A percentile compares a stretch with the other conserved stretches of the same genome.
Conservation (phyloP, 92 coral and sea anemone species). For the Isaurus tuberculatus region DNA sequence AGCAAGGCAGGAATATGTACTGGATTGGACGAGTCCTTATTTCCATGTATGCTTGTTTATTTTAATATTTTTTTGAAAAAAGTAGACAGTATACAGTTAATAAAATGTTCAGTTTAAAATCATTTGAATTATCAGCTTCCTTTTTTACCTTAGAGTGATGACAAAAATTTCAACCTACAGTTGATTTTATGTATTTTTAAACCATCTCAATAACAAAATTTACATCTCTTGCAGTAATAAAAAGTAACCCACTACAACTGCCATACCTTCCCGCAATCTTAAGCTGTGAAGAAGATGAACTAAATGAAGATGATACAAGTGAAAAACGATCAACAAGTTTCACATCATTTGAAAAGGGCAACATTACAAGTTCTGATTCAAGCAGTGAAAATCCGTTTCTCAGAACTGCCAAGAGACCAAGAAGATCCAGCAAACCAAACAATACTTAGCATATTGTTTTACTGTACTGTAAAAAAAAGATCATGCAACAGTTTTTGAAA, state of each 20-base stretch:
- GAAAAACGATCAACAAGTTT: conserved; percentile 21
- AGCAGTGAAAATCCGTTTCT: conserved; percentile 30
- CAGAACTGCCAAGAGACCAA: conserved; percentile 59
- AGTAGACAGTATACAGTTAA: too few species aligned
- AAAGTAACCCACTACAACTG: conserved; percentile 22
- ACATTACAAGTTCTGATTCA: conserved; percentile 1
- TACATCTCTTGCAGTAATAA: conserved; percentile 35
- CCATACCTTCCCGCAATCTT: conserved; percentile 38
- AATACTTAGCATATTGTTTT: conserved; percentile 24
- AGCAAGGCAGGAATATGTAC: conserved; percentile 84
- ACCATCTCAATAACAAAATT: not conserved
- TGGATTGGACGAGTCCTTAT: conserved; percentile 78
- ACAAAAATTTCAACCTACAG: not conserved
- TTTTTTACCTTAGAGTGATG: too few species aligned
- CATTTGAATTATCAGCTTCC: too few species aligned
- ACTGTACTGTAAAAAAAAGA: not conserved
- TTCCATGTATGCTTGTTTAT: conserved; percentile 72
- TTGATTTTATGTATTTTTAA: not conserved
- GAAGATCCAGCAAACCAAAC: conserved; percentile 45
- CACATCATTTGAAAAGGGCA: conserved; percentile 25
- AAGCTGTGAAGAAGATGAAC: conserved; percentile 43
- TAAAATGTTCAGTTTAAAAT: too few species aligned
- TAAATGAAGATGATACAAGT: conserved; percentile 6
- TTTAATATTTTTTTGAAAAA: not conserved
- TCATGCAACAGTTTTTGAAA: too few species aligned